Conservation (phyloP, 2,888 invertebrate genomes). For the Drosophila macrospina region DNA sequence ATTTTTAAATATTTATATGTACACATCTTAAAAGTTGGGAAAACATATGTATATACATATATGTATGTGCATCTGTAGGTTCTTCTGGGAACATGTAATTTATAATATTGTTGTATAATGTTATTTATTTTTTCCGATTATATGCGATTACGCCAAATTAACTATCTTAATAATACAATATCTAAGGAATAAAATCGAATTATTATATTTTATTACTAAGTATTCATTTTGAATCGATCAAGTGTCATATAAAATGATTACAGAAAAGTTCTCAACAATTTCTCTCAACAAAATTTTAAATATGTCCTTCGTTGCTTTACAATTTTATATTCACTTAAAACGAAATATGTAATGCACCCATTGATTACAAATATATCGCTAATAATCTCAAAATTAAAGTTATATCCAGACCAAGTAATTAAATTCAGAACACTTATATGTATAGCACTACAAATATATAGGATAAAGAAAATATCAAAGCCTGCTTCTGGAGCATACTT, state of each 20-base stretch:
- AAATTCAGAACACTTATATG: background rate
- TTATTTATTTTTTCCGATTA: background rate
- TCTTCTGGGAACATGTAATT: background rate
- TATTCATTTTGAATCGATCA: background rate
- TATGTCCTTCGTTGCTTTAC: background rate
- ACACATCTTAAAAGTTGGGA: slow-evolving; percentile 15
- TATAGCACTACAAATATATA: background rate
- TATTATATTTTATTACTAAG: background rate
- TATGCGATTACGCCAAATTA: background rate
- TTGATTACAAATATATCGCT: background rate
- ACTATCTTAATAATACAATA: background rate
- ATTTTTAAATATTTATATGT: slow-evolving; percentile 28
- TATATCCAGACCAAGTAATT: background rate
- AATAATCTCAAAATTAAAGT: background rate
- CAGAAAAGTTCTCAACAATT: too few species aligned
- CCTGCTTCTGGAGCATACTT: slow-evolving; percentile 1
- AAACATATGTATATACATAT: slow-evolving; percentile 14
- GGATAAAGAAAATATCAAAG: background rate
- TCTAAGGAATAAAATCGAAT: too few species aligned
- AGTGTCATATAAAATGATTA: too few species aligned
- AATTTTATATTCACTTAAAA: too few species aligned
- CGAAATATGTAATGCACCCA: too few species aligned
- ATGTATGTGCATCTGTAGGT: slow-evolving; percentile 1
- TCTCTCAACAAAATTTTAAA: background rate
- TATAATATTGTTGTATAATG: background rate